Evolutionary conservation across 2,797 vertebrate genomes (phyloP), one percentile per base, ranked within the genome.

Genomic region (Thalassophryne amazonica): DNA sequence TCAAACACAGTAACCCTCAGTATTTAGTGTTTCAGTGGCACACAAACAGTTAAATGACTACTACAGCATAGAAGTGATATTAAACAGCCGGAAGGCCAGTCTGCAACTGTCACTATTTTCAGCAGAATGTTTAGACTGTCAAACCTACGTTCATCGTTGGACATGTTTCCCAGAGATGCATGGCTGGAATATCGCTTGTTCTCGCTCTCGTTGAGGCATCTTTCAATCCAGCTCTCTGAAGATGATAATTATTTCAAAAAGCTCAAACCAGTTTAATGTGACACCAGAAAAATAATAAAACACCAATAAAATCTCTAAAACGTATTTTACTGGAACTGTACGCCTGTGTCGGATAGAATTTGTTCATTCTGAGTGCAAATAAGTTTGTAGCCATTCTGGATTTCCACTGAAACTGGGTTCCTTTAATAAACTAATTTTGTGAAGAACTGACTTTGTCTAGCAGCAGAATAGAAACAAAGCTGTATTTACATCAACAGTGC

Each of bases 161-260:
- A 97, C 89, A 95, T 93, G 74, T 96, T 97, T 79, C 95, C 96
- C 91, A 98, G 88, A 82, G 97, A 97, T 27, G 94, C 92, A 86
- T 98, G 96, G 67, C 93, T 98, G 84, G 96, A 95, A 76, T 96
- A 98, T 32, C 95, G 91, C 76, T 98, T 99, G 86, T 92, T 97
- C 91, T 99, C 97, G 67, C 95, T 98, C 90, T 99, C 97, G 59
- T 88, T 99, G 88, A 99, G 95, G 86, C 97, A 99, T 84, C 97
- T 91, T 88, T 99, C 97, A 90, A 99, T 99, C 97, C 97, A 99
- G 78, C 97, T 99, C 92, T 99, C 97, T 99, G 80, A 7, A 90
- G 89, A 79, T n/a, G n/a, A n/a, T n/a, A n/a, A n/a, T n/a, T n/a
- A n/a, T n/a, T n/a, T n/a, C n/a, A n/a, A n/a, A n/a, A n/a, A n/a